Conservation (phyloP, 2,888 invertebrate genomes). For the Himalopsyche japonica region DNA sequence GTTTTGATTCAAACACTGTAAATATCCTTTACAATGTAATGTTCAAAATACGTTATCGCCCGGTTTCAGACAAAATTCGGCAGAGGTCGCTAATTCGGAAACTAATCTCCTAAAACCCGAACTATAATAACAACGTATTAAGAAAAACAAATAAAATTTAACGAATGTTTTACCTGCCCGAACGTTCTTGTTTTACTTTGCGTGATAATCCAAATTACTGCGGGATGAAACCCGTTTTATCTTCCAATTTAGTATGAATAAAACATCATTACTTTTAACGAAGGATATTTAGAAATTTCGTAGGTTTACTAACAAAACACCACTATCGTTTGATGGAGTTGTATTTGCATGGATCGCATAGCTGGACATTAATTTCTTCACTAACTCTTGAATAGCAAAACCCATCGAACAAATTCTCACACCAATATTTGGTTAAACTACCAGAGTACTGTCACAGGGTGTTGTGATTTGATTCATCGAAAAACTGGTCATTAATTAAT, state of each 20-base stretch:
- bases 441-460: too few species aligned
- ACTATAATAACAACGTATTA: background rate
- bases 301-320: too few species aligned
- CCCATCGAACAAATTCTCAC: too few species aligned
- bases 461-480: too few species aligned
- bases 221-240: background rate
- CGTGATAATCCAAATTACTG: background rate
- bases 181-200: background rate
- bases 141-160: background rate
- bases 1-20: too few species aligned
- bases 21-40: too few species aligned
- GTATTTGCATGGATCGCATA: too few species aligned
- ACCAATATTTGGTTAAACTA: too few species aligned
- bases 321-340: too few species aligned
- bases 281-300: background rate
- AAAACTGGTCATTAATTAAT: too few species aligned
- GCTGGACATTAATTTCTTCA: too few species aligned
- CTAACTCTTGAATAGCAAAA: too few species aligned
- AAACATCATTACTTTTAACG: background rate
- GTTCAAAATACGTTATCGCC: background rate
- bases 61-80: background rate
- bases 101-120: background rate
- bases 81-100: background rate
- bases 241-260: background rate
- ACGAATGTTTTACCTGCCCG: background rate